Percentiles rank a stretch among this genome's conserved stretches.
These are phyloP conservation scores for Euphonia xanthogaster DNA, from an alignment of 2,797 vertebrate species.

Conservation along the genomic window DNA sequence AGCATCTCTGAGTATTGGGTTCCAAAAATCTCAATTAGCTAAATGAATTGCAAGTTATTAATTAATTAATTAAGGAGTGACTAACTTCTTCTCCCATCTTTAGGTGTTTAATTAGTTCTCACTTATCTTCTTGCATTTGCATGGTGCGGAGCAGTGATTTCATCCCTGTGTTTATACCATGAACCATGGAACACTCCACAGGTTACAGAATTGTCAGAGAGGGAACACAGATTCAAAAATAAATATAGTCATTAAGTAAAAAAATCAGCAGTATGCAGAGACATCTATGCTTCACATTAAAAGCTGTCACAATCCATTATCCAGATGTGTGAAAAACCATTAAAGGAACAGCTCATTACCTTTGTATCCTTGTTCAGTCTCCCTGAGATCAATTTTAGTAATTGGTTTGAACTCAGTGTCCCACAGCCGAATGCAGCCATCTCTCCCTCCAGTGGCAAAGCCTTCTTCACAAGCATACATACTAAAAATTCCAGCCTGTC, in stretches of 20 bases:
- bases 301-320: neutral
- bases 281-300: neutral
- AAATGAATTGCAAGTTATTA: neutral
- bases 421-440: constrained; percentile 94
- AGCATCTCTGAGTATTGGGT: neutral
- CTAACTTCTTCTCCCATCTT: neutral
- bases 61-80: neutral
- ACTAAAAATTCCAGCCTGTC: constrained; percentile 95
- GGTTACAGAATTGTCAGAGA: neutral
- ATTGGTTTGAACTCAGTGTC: constrained; percentile 95
- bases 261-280: neutral
- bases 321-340: neutral
- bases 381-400: constrained; percentile 96
- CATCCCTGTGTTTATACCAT: neutral
- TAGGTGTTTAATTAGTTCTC: neutral
- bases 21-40: neutral
- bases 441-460: constrained; percentile 94
- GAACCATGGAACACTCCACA: neutral
- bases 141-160: neutral
- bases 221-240: neutral
- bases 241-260: neutral
- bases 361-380: constrained; percentile 95
- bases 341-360: constrained; percentile 74
- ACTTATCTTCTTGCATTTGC: neutral
- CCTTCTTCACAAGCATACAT: constrained; percentile 96